These are phyloP conservation scores for Vicugna pacos DNA, from an alignment of 2,113 vertebrate genomes.

Conservation along the genomic window DNA sequence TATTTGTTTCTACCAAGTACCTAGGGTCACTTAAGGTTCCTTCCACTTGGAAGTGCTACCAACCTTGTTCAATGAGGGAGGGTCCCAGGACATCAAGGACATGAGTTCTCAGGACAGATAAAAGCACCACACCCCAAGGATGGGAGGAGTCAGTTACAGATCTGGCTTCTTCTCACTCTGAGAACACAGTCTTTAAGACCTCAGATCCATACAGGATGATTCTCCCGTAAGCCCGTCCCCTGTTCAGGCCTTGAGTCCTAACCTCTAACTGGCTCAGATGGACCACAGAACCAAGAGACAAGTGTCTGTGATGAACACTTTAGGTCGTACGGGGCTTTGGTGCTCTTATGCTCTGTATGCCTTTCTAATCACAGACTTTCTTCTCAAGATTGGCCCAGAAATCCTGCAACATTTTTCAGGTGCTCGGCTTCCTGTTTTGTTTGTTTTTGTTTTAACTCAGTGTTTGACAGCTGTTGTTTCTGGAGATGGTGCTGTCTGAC, in stretches of 20 bases:
- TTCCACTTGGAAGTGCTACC: background rate
- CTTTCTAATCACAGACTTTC: background rate
- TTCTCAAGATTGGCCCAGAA: background rate
- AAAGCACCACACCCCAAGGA: background rate
- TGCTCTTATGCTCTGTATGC: background rate
- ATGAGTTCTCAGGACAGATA: background rate
- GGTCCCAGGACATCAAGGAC: background rate
- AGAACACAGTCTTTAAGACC: background rate
- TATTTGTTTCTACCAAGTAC: background rate
- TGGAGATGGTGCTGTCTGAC: background rate
- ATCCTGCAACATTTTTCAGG: background rate
- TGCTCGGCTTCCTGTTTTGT: background rate
- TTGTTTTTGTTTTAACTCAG: background rate
- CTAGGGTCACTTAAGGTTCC: background rate
- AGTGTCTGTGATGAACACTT: background rate
- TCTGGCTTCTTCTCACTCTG: background rate
- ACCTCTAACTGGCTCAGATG: background rate
- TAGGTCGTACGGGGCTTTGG: background rate
- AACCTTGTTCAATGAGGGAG: background rate
- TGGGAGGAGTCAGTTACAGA: background rate
- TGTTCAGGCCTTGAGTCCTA: background rate
- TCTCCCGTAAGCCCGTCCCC: background rate
- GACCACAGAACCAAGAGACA: background rate
- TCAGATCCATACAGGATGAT: rapidly evolving
- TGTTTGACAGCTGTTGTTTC: background rate